Base-by-base conservation (phyloP, 2,113 vertebrate species). In the Pseudonaja textilis region DNA sequence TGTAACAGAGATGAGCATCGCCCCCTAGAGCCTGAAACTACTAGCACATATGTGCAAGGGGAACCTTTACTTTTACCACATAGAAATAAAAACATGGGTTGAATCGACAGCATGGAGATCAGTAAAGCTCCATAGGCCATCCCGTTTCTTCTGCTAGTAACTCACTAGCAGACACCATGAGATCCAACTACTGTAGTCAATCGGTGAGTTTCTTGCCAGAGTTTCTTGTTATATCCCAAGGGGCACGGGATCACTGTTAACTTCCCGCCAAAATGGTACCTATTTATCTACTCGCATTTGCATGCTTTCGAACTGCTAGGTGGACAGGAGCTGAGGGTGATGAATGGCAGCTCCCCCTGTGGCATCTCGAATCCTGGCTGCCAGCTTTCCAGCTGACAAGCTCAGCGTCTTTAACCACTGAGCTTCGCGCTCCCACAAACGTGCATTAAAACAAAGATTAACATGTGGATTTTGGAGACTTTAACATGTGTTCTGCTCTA, bases 401-500 rank as follows among this genome's bases (percentile, higher is more conserved):
- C 26, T n/a, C 14, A 2, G 61, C 4, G 1, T 64, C 61, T 34
- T 69, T 69, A 69, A 69, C 29, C 29, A 16, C 5, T 18, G 14
- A 69, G 64, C 29, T 34, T 69, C 14, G 12, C 1, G 12, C 29
- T 14, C 4, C n/a, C 2, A 16, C 64, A 4, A 8, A 54, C 5
- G 4, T 12, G 6, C 25, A 47, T 3, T 10, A 22, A 50, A 18
- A 29, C 9, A 55, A 29, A 50, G 25, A 23, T 57, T 1, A 4
- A 3, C 12, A n/a, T 1, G n/a, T 25, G 29, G 10, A 14, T 2
- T 22, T 87, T 50, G 91, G 29, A 47, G 25, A 9, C 56, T 47
- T 20, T 34, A 5, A 34, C 1, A 26, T 0, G 0, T 11, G 34
- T 0, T 2, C 7, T 12, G 3, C 1, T 92, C 5, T 54, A 50